Evolutionary conservation across 2,797 vertebrate genomes (phyloP), one percentile per base, ranked within the genome.

Genomic region (Percopsis omiscomaycus): DNA sequence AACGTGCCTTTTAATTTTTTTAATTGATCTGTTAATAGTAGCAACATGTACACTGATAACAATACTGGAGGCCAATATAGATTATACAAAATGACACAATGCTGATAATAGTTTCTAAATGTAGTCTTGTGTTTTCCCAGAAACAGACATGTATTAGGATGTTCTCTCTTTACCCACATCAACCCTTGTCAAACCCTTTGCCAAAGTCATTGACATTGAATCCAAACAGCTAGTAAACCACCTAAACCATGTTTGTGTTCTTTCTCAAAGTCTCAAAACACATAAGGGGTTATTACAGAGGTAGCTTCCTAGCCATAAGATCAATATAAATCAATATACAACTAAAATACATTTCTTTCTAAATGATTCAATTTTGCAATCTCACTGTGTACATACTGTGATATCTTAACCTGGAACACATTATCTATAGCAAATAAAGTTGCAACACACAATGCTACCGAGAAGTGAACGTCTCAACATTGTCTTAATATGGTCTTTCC

Each of bases 401-500:
- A 75, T 45, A 55, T 42, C 54, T 69, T 77, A 61, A 22, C 66
- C 81, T 58, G 57, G 89, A 83, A 89, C 86, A 47, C 67, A 69
- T 81, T 87, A 88, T 91, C 90, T 89, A 68, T 28, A 28, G 79
- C 82, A 92, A 92, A 93, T 71, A 92, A 0, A 48, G 69, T 90
- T 88, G 61, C 88, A 63, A 76, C 86, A 92, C 79, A 74, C 78
- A 65, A 72, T 83, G 85, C 79, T 59, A 84, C 86, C 78, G 80
- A 74, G 64, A 55, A 84, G 74, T 82, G 85, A 58, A 52, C 77
- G 80, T 92, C 87, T 92, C 87, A 77, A 76, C 82, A 80, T 81
- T 86, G 66, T 92, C 91, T 93, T 92, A 92, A 92, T 93, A 92
- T 92, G 92, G 90, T 90, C 91, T 90, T 89, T 88, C 88, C 90